Evolutionary conservation across 2,888 invertebrate species (phyloP).

Genomic region (Melanotus villosus): DNA sequence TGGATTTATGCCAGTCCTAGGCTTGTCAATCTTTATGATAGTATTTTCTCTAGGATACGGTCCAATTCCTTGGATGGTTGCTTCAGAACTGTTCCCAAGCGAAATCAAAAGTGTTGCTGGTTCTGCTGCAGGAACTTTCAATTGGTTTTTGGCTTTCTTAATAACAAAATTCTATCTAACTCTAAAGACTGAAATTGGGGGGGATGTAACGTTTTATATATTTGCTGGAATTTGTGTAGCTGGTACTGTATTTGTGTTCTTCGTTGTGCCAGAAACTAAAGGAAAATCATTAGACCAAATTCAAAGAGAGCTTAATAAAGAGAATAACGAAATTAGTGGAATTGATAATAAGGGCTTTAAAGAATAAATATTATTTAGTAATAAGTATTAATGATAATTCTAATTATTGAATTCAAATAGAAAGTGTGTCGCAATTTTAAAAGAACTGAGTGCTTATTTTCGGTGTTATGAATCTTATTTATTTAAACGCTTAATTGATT

Average conservation of each 20-base stretch:
- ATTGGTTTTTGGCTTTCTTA: constrained; percentile 86
- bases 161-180: constrained; percentile 82
- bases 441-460: too few relatives aligned
- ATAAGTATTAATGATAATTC: too few relatives aligned
- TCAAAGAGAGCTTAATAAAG: constrained; percentile 68
- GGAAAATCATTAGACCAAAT: constrained; percentile 81
- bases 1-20: constrained; percentile 82
- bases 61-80: constrained; percentile 90
- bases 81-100: constrained; percentile 85
- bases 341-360: constrained; percentile 8
- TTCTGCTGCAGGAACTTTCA: constrained; percentile 84
- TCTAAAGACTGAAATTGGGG: constrained; percentile 72
- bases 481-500: too few relatives aligned
- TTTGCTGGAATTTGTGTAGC: constrained; percentile 78
- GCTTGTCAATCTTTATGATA: constrained; percentile 82
- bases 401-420: too few relatives aligned
- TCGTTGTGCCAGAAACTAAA: constrained; percentile 79
- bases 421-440: too few relatives aligned
- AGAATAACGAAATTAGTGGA: neutral
- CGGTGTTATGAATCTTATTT: too few relatives aligned
- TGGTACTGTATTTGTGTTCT: constrained; percentile 78
- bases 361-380: too few relatives aligned
- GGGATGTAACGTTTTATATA: constrained; percentile 81
- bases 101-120: constrained; percentile 84
- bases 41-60: constrained; percentile 89